Conservation (phyloP, 2,888 invertebrate genomes). For the Scaptomyza reducta region DNA sequence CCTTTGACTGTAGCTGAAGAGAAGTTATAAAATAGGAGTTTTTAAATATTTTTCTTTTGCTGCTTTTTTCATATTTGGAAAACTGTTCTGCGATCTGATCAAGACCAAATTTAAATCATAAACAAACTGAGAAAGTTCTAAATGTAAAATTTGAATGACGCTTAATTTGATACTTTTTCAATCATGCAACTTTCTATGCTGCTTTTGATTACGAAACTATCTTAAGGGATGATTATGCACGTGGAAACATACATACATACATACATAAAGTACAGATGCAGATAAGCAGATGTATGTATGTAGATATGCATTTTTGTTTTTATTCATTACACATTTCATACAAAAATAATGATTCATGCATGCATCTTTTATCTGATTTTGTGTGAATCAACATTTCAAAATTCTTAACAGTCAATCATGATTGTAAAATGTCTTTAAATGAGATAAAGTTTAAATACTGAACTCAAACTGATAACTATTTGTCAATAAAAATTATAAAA, state of each 20-base stretch:
- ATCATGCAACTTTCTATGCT: neutral
- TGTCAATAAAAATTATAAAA: neutral
- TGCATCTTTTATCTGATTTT: neutral
- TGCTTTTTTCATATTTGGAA: too few species aligned
- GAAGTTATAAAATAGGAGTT: too few species aligned
- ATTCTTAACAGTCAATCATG: too few species aligned
- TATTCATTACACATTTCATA: neutral
- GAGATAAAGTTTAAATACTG: neutral
- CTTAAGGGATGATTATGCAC: slow-evolving; percentile 2
- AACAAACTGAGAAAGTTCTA: neutral
- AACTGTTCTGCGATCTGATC: neutral
- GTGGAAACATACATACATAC: neutral
- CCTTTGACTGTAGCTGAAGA: too few species aligned
- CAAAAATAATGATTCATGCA: neutral
- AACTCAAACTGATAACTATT: neutral
- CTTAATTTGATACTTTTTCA: neutral
- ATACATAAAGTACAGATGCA: neutral
- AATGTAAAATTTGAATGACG: neutral
- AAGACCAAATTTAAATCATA: neutral
- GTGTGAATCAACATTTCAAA: neutral
- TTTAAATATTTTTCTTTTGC: too few species aligned
- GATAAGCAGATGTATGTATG: too few species aligned
- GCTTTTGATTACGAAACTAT: neutral
- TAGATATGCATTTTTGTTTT: neutral
- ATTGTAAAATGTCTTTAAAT: too few species aligned